Evolutionary conservation across 2,797 vertebrate species (phyloP).

Genomic region (Callimico goeldii): DNA sequence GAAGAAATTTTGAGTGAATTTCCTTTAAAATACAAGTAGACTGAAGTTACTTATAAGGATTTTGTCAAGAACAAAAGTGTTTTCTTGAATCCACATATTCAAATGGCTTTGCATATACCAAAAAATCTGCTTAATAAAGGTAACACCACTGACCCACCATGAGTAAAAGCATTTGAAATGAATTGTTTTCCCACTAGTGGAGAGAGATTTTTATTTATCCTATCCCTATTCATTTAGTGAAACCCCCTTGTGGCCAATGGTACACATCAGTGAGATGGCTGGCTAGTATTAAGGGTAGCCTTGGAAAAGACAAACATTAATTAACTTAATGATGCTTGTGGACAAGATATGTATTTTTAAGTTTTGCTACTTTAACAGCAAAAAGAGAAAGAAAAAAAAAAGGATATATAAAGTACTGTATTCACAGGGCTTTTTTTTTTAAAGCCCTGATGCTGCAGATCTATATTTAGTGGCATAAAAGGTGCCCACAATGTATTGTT

Average conservation of each 20-base stretch:
- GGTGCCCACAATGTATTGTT: slow-evolving; percentile 7
- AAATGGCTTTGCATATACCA: neutral
- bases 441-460: slow-evolving; percentile 17
- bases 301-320: slow-evolving; percentile 4
- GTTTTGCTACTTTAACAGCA: slow-evolving; percentile 57
- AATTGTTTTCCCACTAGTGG: neutral
- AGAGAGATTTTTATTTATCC: slow-evolving; percentile 22
- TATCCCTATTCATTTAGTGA: neutral
- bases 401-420: neutral
- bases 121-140: neutral
- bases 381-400: slow-evolving; percentile 1
- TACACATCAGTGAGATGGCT: neutral
- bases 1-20: slow-evolving; percentile 28
- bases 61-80: neutral
- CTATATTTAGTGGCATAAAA: slow-evolving; percentile 56
- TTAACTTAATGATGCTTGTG: slow-evolving; percentile 26
- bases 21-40: slow-evolving; percentile 25
- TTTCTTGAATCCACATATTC: slow-evolving; percentile 7
- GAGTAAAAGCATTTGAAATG: neutral
- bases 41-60: slow-evolving; percentile 23
- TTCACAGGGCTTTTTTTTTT: neutral
- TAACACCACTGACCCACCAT: neutral
- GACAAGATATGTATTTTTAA: slow-evolving; percentile 6
- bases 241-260: neutral
- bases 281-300: neutral